Conservation (phyloP, 2,797 vertebrate genomes). For the Champsocephalus esox region DNA sequence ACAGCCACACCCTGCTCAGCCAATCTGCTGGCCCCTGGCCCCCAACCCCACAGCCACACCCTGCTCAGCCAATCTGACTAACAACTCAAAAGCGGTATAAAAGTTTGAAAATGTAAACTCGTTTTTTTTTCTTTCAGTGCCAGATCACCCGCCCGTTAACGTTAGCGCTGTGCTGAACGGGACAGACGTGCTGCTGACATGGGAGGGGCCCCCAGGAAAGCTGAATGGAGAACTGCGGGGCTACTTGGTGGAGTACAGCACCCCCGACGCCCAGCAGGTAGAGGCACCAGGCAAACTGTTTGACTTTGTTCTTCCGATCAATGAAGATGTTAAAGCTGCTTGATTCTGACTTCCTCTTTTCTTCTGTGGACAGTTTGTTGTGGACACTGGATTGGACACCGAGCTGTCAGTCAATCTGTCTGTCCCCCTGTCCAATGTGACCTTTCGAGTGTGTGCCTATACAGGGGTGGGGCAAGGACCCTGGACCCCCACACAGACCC, state of each 20-base stretch:
- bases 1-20: too few relatives aligned
- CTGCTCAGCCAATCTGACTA: too few relatives aligned
- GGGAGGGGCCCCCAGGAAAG: slow-evolving; percentile 83
- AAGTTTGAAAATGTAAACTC: too few relatives aligned
- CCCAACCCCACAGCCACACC: neutral
- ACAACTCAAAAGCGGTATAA: too few relatives aligned
- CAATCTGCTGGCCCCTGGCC: neutral
- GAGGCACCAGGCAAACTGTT: neutral
- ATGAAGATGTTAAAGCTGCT: neutral
- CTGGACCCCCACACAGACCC: slow-evolving; percentile 85
- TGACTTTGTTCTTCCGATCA: neutral
- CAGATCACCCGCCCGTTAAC: slow-evolving; percentile 86
- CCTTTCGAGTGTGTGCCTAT: slow-evolving; percentile 88
- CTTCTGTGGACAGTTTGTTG: slow-evolving; percentile 61
- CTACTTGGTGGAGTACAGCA: slow-evolving; percentile 88
- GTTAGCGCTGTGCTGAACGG: slow-evolving; percentile 85
- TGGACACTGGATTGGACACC: slow-evolving; percentile 83
- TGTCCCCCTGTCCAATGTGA: slow-evolving; percentile 84
- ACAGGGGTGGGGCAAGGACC: slow-evolving; percentile 88
- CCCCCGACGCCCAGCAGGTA: slow-evolving; percentile 81
- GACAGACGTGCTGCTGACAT: slow-evolving; percentile 84
- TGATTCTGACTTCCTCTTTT: neutral
- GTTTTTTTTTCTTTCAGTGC: slow-evolving; percentile 78
- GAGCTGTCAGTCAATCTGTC: slow-evolving; percentile 86
- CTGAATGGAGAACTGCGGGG: slow-evolving; percentile 89